phyloP scores from a whole-genome alignment of 2,888 invertebrate species.

The Microplitis deprimator region DNA sequence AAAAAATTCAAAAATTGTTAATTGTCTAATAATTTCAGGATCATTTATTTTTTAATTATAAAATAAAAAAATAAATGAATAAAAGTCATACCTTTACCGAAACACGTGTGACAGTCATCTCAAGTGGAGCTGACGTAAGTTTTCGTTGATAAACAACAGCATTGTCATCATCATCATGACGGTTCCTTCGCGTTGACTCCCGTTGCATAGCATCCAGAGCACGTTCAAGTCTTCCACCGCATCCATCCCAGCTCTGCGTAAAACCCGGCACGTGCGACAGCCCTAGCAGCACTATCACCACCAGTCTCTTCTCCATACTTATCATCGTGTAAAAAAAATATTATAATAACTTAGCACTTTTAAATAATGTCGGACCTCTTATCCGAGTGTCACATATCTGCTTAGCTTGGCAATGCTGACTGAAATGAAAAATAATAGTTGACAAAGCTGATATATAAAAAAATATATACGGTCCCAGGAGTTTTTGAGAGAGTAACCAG shows the following conservation, averaged over 20 bases:
- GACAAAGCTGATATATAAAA: neutral
- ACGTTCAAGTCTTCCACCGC: constrained; percentile 66
- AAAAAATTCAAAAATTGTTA: neutral
- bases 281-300: constrained; percentile 39
- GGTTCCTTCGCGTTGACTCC: constrained; percentile 59
- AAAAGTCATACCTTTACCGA: constrained; percentile 60
- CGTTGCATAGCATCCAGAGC: constrained; percentile 64
- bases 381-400: neutral
- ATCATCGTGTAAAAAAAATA: neutral
- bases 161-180: constrained; percentile 59
- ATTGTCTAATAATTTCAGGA: neutral
- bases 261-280: constrained; percentile 31
- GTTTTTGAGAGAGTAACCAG: constrained; percentile 18
- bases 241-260: constrained; percentile 58
- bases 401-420: neutral
- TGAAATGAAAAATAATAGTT: constrained; percentile 1
- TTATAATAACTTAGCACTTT: neutral
- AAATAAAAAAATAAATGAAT: neutral
- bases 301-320: constrained; percentile 34
- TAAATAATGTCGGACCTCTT: neutral
- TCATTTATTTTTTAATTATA: neutral
- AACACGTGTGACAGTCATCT: constrained; percentile 64
- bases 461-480: constrained; percentile 2
- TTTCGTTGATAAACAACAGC: constrained; percentile 63
- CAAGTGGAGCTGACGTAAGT: constrained; percentile 64